Percentiles rank a stretch among this genome's conserved stretches.
Conservation (phyloP, 2,888 invertebrate species). For the Cataglyphis livida region DNA sequence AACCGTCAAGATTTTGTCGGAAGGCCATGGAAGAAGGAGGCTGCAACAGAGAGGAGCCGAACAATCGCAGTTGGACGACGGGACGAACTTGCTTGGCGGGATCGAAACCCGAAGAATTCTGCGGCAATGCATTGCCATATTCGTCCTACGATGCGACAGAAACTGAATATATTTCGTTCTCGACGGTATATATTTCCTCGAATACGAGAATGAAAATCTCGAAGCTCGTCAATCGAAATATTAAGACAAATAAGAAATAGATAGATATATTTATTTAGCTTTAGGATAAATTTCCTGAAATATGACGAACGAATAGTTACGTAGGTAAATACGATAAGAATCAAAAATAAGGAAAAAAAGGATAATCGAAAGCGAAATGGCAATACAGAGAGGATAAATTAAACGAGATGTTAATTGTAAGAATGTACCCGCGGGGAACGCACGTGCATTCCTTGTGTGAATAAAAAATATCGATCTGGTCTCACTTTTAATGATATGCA, state of each 20-base stretch:
- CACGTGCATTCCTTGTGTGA: slow-evolving; percentile 5
- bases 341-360: background rate
- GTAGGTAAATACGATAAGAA: background rate
- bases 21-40: slow-evolving; percentile 7
- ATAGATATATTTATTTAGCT: background rate
- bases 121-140: slow-evolving; percentile 64
- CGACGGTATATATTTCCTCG: background rate
- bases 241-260: background rate
- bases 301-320: background rate
- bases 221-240: slow-evolving; percentile 38
- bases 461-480: background rate
- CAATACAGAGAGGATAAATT: slow-evolving; percentile 1
- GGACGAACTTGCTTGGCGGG: slow-evolving; percentile 60
- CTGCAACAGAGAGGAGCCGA: slow-evolving; percentile 24
- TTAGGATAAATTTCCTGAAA: background rate
- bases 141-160: slow-evolving; percentile 43
- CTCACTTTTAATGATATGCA: slow-evolving; percentile 16
- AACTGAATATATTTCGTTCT: slow-evolving; percentile 2
- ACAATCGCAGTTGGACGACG: slow-evolving; percentile 62
- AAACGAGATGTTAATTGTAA: slow-evolving; percentile 42
- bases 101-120: slow-evolving; percentile 68
- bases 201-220: slow-evolving; percentile 55
- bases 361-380: background rate
- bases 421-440: slow-evolving; percentile 18
- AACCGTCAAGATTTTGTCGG: slow-evolving; percentile 59